Evolutionary conservation across 1,140 invertebrate species (phyloP).

Genomic region (Pseudomyrmex pallidus): DNA sequence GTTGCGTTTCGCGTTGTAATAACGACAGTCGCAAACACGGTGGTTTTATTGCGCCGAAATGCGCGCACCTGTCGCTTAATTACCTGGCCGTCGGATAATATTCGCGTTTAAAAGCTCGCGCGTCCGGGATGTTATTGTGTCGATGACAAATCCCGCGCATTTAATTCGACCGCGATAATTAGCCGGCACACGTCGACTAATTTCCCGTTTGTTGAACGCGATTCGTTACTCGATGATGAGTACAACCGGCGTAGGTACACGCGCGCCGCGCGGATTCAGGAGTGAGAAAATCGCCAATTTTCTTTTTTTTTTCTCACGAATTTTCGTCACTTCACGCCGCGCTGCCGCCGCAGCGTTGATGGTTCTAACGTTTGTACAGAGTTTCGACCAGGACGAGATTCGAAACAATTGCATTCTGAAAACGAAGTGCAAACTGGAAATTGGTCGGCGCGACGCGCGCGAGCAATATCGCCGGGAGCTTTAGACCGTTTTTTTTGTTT

Average conservation of each 20-base stretch:
- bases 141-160: neutral
- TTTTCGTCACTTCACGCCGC: neutral
- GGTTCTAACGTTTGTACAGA: slow-evolving; percentile 14
- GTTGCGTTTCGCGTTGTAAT: slow-evolving; percentile 36
- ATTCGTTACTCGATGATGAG: neutral
- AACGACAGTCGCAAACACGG: slow-evolving; percentile 48
- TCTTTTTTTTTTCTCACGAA: neutral
- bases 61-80: neutral
- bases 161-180: neutral
- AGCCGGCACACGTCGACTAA: neutral
- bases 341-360: neutral
- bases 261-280: neutral
- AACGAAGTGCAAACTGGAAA: slow-evolving; percentile 38
- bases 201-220: neutral
- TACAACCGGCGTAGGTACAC: neutral
- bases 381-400: neutral
- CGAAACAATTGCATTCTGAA: slow-evolving; percentile 25
- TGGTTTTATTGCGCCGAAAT: slow-evolving; percentile 32
- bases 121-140: neutral
- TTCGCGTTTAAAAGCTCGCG: neutral
- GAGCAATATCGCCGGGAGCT: slow-evolving; percentile 22
- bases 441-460: slow-evolving; percentile 22
- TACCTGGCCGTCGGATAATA: slow-evolving; percentile 15
- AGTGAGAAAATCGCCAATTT: neutral
- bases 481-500: neutral